Evolutionary conservation across 1,140 invertebrate species (phyloP), one percentile per base, ranked within the genome.

Genomic region (Orchestia grillus): DNA sequence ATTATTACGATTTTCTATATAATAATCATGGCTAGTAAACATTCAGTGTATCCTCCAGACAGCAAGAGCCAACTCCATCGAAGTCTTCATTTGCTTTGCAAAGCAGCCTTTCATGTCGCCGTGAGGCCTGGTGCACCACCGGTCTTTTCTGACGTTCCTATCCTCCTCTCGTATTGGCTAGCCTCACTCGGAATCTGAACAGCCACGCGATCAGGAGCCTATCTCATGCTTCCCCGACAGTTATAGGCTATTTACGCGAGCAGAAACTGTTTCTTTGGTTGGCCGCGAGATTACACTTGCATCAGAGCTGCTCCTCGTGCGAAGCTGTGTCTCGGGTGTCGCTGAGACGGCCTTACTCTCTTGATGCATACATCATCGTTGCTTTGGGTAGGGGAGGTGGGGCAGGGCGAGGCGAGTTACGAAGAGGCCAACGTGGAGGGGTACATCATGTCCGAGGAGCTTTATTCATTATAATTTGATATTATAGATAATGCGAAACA

Each of bases 181-280:
- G 88, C 44, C 92, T 44, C 92, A 6, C 43, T 77, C 92, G 28
- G 92, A 94, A 42, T 47, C 44, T 94, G 41, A 94, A 47, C 43
- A 44, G 92, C 92, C 43, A 28, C 36, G 41, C 92, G 92, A 94
- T 94, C 92, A 94, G 19, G 92, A 42, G 92, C 44, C 43, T 94
- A 94, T 11, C 92, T 94, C 92, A 94, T 45, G 92, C 92, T 40
- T 94, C 44, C 44, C 43, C 44, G 92, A 94, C 92, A 94, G 43
- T 94, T 94, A 94, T 94, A 44, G 92, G 43, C 92, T 94, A 44
- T 45, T 94, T 94, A 45, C 92, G 11, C 19, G 43, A 94, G 44
- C 44, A 94, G 92, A 94, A 94, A 94, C 44, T 40, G 43, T 94
- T 47, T 94, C 92, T 94, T 94, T 94, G 88, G 88, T 94, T 94